A percentile compares a stretch with the other conserved stretches of the same genome.
Evolutionary conservation across 2,888 invertebrate species (phyloP).

Genomic region (Eristalinus aeneus): DNA sequence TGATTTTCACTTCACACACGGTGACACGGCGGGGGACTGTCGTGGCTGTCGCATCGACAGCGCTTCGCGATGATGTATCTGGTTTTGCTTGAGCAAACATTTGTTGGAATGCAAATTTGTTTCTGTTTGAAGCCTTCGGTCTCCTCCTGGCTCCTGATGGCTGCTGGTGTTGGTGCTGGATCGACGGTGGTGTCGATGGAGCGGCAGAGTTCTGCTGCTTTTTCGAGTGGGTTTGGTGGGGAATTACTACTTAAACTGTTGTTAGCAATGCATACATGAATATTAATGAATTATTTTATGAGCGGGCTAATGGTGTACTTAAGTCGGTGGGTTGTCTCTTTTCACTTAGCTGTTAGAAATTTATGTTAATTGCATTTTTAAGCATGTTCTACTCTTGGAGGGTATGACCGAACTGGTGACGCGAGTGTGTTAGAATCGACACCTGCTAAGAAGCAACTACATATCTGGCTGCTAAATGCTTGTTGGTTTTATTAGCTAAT

Average conservation of each 20-base stretch:
- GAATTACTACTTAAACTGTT: slow-evolving; percentile 35
- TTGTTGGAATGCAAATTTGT: not conserved
- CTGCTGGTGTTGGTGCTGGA: not conserved
- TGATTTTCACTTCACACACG: slow-evolving; percentile 18
- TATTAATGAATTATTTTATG: slow-evolving; percentile 32
- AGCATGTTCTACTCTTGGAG: not conserved
- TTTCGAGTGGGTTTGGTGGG: not conserved
- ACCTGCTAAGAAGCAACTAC: not conserved
- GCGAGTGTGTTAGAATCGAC: not conserved
- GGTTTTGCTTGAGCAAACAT: not conserved
- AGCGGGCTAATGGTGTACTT: slow-evolving; percentile 31
- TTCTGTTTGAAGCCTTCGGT: not conserved
- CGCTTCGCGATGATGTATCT: not conserved
- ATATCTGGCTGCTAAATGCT: not conserved
- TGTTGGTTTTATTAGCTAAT: not conserved
- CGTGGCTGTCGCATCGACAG: no score
- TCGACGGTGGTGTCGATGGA: not conserved
- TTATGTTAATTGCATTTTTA: not conserved
- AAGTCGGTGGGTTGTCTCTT: not conserved
- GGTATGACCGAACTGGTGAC: not conserved
- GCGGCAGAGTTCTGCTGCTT: not conserved
- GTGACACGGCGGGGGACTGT: not conserved
- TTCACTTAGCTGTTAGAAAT: not conserved
- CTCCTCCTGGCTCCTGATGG: not conserved
- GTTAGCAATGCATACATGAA: slow-evolving; percentile 44